Evolutionary conservation across 2,888 invertebrate species (phyloP), one percentile per base, ranked within the genome.

Genomic region (Empis livida): DNA sequence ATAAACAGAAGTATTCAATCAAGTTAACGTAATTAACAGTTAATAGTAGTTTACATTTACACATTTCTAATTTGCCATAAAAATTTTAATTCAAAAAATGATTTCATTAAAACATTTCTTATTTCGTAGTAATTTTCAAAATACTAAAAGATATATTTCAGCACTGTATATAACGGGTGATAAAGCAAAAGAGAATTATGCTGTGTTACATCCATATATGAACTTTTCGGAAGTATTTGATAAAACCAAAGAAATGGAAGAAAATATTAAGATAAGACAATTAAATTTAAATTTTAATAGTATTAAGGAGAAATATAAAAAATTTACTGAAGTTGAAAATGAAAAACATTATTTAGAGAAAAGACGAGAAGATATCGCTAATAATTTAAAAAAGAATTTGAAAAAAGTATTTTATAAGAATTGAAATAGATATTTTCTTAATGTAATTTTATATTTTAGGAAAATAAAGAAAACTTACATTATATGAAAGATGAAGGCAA

Each of bases 101-200:
- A 27, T 27, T 6, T 27, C 23, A 4, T 4, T 27, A 27, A 27
- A 27, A 27, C 23, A 27, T 27, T 27, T 27, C 5, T 8, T 9
- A 27, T 27, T 27, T 6, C 9, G 5, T 27, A 4, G 5, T 27
- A 27, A 27, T 27, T 8, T 6, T 27, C 5, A 2, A 8, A 5
- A 27, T 8, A 27, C 13, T 23, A 41, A 27, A 27, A 13, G 49
- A 14, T 43, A 37, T 27, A 53, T 68, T 31, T 65, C 68, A 2
- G 64, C 65, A 1, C 58, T 67, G 1, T 63, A 79, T 59, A 73
- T 86, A 52, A 78, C 80, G 48, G 83, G 83, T 11, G 75, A 76
- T 50, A 82, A 80, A 63, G 84, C 84, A 2, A 75, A 75, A 14
- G 78, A 80, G 54, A 76, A 74, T 45, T 86, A 77, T 73, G 75